Evolutionary conservation across 2,888 invertebrate species (phyloP).

Genomic region (Chaetoderma sp.): DNA sequence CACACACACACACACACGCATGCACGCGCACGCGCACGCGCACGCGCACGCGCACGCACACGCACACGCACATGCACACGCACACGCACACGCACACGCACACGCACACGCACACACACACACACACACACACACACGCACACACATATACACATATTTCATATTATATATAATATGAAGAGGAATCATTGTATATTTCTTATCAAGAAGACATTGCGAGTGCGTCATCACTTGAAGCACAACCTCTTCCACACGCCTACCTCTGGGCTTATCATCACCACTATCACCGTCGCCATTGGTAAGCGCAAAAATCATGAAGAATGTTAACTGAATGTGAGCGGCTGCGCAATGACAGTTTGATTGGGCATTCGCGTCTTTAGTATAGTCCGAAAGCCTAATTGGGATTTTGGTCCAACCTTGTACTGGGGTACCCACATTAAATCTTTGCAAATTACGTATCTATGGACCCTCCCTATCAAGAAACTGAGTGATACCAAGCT

Average conservation of each 20-base stretch:
- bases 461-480: no score
- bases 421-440: no score
- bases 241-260: background rate
- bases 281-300: no score
- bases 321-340: no score
- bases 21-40: background rate
- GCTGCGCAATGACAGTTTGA: no score
- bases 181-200: background rate
- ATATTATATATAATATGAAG: no score
- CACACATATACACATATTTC: background rate
- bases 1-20: background rate
- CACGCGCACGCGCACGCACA: background rate
- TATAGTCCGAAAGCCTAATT: no score
- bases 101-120: constrained; percentile 3
- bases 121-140: background rate
- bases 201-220: background rate
- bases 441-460: no score
- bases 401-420: no score
- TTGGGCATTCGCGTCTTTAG: no score
- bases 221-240: background rate
- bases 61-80: background rate
- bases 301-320: background rate
- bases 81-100: background rate
- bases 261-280: no score
- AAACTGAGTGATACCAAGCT: no score